Evolutionary conservation across 2,888 invertebrate species (phyloP), one percentile per base, ranked within the genome.

Genomic region (Melieria omissa): DNA sequence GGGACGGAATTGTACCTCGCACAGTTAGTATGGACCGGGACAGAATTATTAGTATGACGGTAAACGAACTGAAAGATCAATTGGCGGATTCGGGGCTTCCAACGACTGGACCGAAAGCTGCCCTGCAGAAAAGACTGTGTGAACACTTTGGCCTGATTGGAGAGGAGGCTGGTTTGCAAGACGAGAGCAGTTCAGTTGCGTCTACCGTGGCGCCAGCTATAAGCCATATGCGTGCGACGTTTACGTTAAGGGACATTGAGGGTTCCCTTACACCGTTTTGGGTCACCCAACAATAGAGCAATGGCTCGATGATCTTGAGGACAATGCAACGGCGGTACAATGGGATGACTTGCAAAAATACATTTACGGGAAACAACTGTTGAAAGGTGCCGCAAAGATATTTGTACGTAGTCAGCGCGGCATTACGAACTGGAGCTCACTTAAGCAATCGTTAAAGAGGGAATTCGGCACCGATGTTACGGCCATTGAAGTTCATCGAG

Each of bases 351-450:
- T 62, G 54, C 54, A 54, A 9, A 65, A 54, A 44, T 65, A 16
- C 54, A 62, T 60, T 7, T 60, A 60, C n/a, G 60, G 60, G 4
- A 60, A 60, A 10, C 60, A 60, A 60, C n/a, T 42, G 45, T 9
- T 49, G 8, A 63, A 42, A 6, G 63, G 63, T 42, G 65, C 54
- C 4, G 54, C 54, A 14, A 54, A 54, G 45, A 42, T 54, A n/a
- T 63, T 65, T 52, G 14, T 47, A 5, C 63, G 63, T 14, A 70
- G 65, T 47, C 70, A 70, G 58, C 49, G 47, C 9, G 55, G 58
- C n/a, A 42, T 65, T n/a, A 58, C 41, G 9, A 10, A 29, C 29
- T 70, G 70, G 57, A 29, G 14, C 46, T 46, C 57, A n/a, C 12
- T 70, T 14, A 54, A 70, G 60, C 7, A 42, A 16, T 9, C 58